Base-by-base conservation (phyloP, 2,888 invertebrate genomes). In the Allophyes oxyacanthae region DNA sequence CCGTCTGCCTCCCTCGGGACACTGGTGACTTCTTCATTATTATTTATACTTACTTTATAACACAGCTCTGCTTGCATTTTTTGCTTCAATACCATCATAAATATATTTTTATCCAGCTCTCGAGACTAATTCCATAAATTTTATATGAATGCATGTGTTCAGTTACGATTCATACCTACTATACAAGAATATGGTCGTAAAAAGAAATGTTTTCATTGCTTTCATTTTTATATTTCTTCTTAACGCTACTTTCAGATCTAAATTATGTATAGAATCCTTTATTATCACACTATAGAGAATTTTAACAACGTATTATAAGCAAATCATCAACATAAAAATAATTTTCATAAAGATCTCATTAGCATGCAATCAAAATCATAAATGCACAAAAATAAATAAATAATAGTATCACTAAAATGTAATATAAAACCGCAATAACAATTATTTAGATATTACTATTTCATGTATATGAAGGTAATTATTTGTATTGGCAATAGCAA, bases 1-100 rank as follows among this genome's bases (percentile, higher is more conserved):
- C 34, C 50, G 33, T 42, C 40, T 3, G 30, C 30, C 59, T 64
- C 75, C 78, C 71, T 54, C 28, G 55, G 58, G 64, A 55, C 50
- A 68, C 59, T 42, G 26, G 59, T 53, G 61, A 62, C 57, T 71
- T 55, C 61, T 54, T 69, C 14, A 14, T 59, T 59, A 54, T 59
- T 69, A 63, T 58, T 55, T 38, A 56, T 15, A 45, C 15, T 42
- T 20, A 56, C 40, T 54, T 30, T 53, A 15, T 11, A 55, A 41
- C 15, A 5, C n/a, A 25, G 46, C 25, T 36, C 11, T 20, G n/a
- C 36, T 56, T 58, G 38, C 46, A 50, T 48, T 51, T 54, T 54
- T 42, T 28, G 15, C 28, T 20, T 36, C 25, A 2, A 44, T 52
- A 40, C 38, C 10, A 51, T 2, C 42, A 56, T 66, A 66, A 53